Base-by-base conservation (phyloP, 2,888 invertebrate genomes). In the Drosophila rellima region DNA sequence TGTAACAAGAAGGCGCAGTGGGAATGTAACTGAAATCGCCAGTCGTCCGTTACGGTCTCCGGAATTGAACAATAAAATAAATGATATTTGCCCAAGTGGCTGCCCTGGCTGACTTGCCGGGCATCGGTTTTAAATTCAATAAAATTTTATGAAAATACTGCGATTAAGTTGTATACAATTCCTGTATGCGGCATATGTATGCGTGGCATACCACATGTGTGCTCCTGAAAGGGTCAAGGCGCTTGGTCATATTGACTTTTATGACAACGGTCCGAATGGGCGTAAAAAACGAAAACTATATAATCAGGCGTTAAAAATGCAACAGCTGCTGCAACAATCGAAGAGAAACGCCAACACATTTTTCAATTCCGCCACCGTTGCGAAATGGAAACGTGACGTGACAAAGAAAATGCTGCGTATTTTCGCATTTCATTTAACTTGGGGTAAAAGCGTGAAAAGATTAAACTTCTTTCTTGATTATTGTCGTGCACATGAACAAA, bases 31-130 rank as follows among this genome's bases (percentile, higher is more conserved):
- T 67, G 64, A 67, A 82, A 79, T 88, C 77, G 80, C 65, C 64
- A 69, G 68, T 62, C 66, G 71, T 68, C 57, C 63, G 65, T 69
- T 82, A 80, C 71, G 69, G 64, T 70, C 54, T 55, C 48, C 80
- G 82, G 88, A 87, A 89, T 85, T 87, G 88, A 87, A 89, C 89
- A 87, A 85, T 86, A 89, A 86, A 86, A 86, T 86, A 86, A 89
- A 86, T 86, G 85, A 86, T 89, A 87, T 86, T 89, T 87, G 88
- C 80, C 65, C 82, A 85, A 89, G 89, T 83, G 78, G 75, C 76
- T 57, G 29, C 37, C 17, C 23, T 35, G 44, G 5, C 40, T 18
- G 52, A 31, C 42, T 57, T 45, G 15, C 8, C 35, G 70, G 67
- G 70, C 84, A 60, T 65, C 76, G 70, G 65, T 81, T 87, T 86